Evolutionary conservation across 2,888 invertebrate genomes (phyloP), one percentile per base, ranked within the genome.

Genomic region (Catocala fraxini): DNA sequence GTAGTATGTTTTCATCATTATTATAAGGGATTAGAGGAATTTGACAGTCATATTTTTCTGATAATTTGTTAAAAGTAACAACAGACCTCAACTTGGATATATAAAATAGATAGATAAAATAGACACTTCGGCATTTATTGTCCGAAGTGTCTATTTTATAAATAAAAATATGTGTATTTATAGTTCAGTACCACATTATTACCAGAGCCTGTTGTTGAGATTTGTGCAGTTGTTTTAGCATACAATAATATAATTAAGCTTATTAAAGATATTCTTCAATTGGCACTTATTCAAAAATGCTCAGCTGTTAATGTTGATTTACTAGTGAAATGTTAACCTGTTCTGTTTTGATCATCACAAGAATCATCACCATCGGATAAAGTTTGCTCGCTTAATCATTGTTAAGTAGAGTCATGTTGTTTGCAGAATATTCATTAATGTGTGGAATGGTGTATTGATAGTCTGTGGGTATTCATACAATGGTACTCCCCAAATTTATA

Each of bases 401-500:
- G 4, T 25, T 34, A 15, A 15, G 55, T 52, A 59, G 35, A 12
- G 12, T 42, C 56, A 51, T 57, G 35, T 60, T 47, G 48, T 63
- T 52, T 56, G 46, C 68, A 52, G 41, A 70, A 67, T 63, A 39
- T 57, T 64, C 52, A 65, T 63, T 64, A 59, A 58, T 12, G 52
- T 49, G 55, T 62, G 39, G 33, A 41, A 62, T 47, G 51, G 63
- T 70, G 64, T 71, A 55, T 68, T 65, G 65, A 61, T 73, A 71
- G 66, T 74, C 57, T 64, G 66, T n/a, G 76, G 68, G 73, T 79
- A 71, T 64, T 70, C 73, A 74, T 80, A 63, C 71, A 74, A 79
- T 79, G 73, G 62, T 65, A 68, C 73, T 77, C 75, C 54, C 76
- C 77, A 79, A 75, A 79, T 73, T 80, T 82, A 81, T 88, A 87